Evolutionary conservation across 2,888 invertebrate genomes (phyloP), one percentile per base, ranked within the genome.

Genomic region (Tuta absoluta): DNA sequence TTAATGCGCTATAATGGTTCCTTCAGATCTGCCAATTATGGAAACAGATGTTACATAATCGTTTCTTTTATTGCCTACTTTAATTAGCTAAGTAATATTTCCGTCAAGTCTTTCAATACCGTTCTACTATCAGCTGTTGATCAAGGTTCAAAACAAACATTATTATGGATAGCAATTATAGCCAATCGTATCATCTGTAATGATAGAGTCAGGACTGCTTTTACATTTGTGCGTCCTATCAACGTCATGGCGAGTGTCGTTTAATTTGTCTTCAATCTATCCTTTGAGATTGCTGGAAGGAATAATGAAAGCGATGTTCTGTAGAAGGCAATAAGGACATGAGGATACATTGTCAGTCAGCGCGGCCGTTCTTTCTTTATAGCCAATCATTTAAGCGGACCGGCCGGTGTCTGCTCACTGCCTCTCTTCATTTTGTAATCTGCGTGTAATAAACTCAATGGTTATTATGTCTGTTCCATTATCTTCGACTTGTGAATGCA

Each of bases 361-460:
- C 72, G 68, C 71, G 78, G 75, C 76, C 74, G 75, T 78, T 80
- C 75, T 79, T 82, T 70, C 75, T 88, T 89, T 88, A 87, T 79
- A 77, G 77, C 80, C 85, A 85, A 83, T 86, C 81, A 85, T 86
- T 87, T 85, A 85, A 83, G 62, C 48, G 19, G 12, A 28, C 41
- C 48, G 48, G 28, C 61, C 48, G 19, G 61, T 61, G 76, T 75
- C 72, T 69, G 70, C 77, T 79, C 28, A 28, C 28, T 28, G 77
- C 75, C 78, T 82, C 84, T 82, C 79, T 80, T 83, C 80, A 84
- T 88, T 86, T 86, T 84, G 85, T 79, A 88, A 86, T 87, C 80
- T 80, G 78, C 73, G 75, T 69, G 80, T 80, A 86, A 87, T 88
- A 88, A 89, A 85, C 75, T 79, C 76, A 76, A 82, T 78, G 78